phyloP scores from a whole-genome alignment of 1,140 invertebrate genomes.

The Drosophila kohkoa region DNA sequence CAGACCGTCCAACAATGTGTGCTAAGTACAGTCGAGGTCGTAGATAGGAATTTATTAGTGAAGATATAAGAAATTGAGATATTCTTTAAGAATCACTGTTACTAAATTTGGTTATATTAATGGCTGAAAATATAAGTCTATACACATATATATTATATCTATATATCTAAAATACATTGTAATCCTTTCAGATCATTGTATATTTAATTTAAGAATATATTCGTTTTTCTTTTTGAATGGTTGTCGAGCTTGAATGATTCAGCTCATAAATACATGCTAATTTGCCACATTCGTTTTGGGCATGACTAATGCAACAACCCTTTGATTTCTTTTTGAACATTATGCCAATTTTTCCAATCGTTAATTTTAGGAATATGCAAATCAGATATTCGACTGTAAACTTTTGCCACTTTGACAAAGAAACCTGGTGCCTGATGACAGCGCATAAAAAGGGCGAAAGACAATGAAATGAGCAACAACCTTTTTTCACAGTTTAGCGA shows the following conservation, averaged over 20 bases:
- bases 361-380: constrained; percentile 76
- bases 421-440: constrained; percentile 41
- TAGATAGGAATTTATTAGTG: too few species aligned
- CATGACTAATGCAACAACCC: constrained; percentile 10
- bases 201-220: neutral
- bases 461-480: constrained; percentile 33
- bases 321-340: neutral
- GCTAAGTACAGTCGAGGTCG: neutral
- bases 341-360: constrained; percentile 70
- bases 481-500: constrained; percentile 70
- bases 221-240: neutral
- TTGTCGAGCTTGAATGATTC: neutral
- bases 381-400: constrained; percentile 70
- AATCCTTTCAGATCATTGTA: neutral
- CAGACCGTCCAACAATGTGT: neutral
- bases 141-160: too few species aligned
- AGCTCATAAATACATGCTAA: neutral
- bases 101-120: too few species aligned
- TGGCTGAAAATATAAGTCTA: too few species aligned
- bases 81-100: too few species aligned
- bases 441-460: constrained; percentile 42
- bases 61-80: too few species aligned
- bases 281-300: neutral
- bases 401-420: constrained; percentile 54
- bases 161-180: neutral